A percentile compares a stretch with the other conserved stretches of the same genome.
phyloP scores from a whole-genome alignment of 2,113 vertebrate species.

The Craseonycteris thonglongyai region DNA sequence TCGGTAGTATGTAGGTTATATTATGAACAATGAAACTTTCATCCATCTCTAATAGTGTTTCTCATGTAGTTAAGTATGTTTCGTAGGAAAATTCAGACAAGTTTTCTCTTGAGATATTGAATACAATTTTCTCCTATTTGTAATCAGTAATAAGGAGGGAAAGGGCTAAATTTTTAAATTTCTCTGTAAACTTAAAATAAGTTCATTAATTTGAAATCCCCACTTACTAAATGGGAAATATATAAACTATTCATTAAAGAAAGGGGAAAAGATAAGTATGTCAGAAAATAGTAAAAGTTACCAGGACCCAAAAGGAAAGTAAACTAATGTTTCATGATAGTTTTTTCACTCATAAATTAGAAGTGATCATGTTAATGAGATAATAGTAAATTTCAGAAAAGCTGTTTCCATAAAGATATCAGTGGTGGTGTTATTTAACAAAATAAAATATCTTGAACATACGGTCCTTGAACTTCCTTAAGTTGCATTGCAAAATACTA shows the following conservation, averaged over 20 bases:
- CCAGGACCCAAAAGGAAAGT: not conserved
- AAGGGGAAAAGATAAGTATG: not conserved
- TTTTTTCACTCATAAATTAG: conserved; percentile 6
- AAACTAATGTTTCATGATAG: conserved; percentile 21
- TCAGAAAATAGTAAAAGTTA: conserved; percentile 22
- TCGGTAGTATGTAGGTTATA: conserved; percentile 5
- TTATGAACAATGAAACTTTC: conserved; percentile 29
- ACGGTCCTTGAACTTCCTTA: not conserved
- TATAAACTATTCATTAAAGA: not conserved
- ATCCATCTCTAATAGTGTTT: not conserved
- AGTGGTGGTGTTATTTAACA: conserved; percentile 7
- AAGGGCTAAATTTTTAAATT: not conserved
- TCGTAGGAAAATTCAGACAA: not conserved
- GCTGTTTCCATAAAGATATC: not conserved
- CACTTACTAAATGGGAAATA: conserved; percentile 1
- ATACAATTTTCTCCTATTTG: conserved; percentile 11
- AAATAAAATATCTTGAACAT: conserved; percentile 24
- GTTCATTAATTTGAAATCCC: conserved; percentile 10
- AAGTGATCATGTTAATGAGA: conserved; percentile 7
- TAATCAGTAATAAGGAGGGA: not conserved
- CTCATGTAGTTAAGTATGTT: not conserved
- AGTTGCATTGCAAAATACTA: conserved; percentile 24
- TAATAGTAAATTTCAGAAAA: conserved; percentile 24
- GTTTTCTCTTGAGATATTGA: not conserved
- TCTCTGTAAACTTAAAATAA: conserved; percentile 28